Base-by-base conservation (phyloP, 2,888 invertebrate genomes). In the Ectemnius lituratus region DNA sequence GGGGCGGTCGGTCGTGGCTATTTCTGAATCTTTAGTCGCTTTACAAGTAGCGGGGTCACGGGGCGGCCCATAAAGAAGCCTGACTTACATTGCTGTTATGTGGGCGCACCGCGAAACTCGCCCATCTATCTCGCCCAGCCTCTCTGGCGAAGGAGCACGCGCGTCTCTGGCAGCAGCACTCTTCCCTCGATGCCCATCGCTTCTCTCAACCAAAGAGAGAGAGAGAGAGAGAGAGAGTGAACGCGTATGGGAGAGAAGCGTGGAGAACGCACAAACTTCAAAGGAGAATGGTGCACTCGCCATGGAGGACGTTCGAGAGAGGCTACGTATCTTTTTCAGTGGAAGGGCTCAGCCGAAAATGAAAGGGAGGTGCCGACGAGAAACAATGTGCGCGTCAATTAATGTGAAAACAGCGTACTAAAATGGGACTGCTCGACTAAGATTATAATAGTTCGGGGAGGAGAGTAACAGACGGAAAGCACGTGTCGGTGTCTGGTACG, bases 31-130 rank as follows among this genome's bases (percentile, higher is more conserved):
- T 88, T 89, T 88, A 88, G 89, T 86, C 87, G 86, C 85, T 89
- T 89, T 88, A 88, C 89, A 90, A 89, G 89, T 89, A 90, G 89
- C 89, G 81, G 87, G 89, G 89, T 88, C 89, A 87, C 79, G 84
- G 86, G 89, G 81, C 85, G 84, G 80, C 84, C 87, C 89, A 89
- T 90, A 90, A 90, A 90, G 88, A 89, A 89, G 83, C 87, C 86
- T 87, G 89, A 89, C 89, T 89, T 89, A 89, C 88, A 88, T 88
- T 85, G 87, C 87, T 86, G 89, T 86, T 86, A 86, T 85, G 87
- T 84, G 88, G 86, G 83, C 85, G 82, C 80, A 73, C 83, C 77
- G 68, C 86, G 81, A 86, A 86, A 88, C 84, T 88, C 84, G 79
- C 79, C 88, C 88, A 86, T 88, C 88, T 86, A 87, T 88, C 88